Conservation (phyloP, 2,888 invertebrate genomes). For the Vannuccia rotundouncinata region DNA sequence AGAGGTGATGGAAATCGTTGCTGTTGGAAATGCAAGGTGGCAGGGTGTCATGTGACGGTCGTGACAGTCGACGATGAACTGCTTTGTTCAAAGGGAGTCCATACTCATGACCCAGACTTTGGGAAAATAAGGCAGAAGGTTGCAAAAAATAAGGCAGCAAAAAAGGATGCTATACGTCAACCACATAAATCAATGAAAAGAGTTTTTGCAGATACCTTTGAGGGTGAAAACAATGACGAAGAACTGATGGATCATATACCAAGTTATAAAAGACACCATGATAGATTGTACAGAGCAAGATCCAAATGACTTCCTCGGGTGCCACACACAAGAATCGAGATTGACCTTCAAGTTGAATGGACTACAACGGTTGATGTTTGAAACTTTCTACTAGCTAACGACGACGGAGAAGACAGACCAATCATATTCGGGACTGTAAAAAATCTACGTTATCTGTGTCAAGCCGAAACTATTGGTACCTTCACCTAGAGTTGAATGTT, state of each 20-base stretch:
- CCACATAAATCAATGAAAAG: conserved; percentile 23
- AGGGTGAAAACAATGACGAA: conserved; percentile 13
- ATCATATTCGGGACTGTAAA: conserved; percentile 1
- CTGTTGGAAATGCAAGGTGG: conserved; percentile 12
- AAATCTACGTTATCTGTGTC: conserved; percentile 12
- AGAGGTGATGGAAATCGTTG: neutral
- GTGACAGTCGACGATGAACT: conserved; percentile 11
- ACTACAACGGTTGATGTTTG: conserved; percentile 15
- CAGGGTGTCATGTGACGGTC: neutral
- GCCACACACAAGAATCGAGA: conserved; percentile 15
- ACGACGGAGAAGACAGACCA: neutral
- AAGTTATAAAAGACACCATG: conserved; percentile 19
- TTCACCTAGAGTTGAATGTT: conserved; percentile 4
- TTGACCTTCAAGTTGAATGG: conserved; percentile 15
- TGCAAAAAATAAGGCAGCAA: neutral
- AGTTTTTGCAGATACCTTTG: neutral
- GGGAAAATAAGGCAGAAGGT: conserved; percentile 19
- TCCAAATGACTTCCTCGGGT: conserved; percentile 20
- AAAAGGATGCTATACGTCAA: conserved; percentile 14
- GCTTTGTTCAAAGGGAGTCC: conserved; percentile 17
- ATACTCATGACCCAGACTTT: neutral
- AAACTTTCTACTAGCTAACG: conserved; percentile 5
- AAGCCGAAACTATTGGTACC: conserved; percentile 8
- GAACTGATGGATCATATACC: conserved; percentile 12
- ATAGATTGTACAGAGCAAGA: conserved; percentile 22